Percentiles rank a stretch among this genome's conserved stretches.
phyloP scores from a whole-genome alignment of 1,140 invertebrate species.

The Nylanderia fulva region DNA sequence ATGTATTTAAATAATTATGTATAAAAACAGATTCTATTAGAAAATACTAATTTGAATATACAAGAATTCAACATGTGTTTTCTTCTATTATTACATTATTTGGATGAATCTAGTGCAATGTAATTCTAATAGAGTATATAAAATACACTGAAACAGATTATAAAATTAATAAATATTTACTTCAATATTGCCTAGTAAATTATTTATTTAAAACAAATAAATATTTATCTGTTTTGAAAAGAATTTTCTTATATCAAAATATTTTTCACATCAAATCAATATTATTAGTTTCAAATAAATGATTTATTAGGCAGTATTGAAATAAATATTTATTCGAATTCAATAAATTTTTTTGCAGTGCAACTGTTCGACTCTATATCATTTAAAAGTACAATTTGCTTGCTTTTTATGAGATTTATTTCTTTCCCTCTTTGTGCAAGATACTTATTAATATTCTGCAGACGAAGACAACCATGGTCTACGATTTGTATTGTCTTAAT shows the following conservation, averaged over 20 bases:
- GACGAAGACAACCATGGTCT: neutral
- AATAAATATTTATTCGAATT: too few species aligned
- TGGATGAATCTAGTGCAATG: neutral
- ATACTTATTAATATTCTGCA: neutral
- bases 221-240: too few species aligned
- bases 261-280: too few species aligned
- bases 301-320: too few species aligned
- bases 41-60: neutral
- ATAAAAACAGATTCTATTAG: neutral
- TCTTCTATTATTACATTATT: neutral
- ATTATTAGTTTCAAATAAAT: too few species aligned
- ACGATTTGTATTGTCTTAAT: slow-evolving; percentile 37
- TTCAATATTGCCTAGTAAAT: too few species aligned
- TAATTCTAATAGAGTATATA: slow-evolving; percentile 1
- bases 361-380: neutral
- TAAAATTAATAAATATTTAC: too few species aligned
- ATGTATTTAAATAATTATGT: neutral
- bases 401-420: slow-evolving; percentile 1
- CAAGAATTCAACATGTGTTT: neutral
- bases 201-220: too few species aligned
- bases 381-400: slow-evolving; percentile 27
- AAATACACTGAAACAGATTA: too few species aligned
- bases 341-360: too few species aligned
- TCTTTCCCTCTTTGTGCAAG: neutral
- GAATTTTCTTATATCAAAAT: too few species aligned